Evolutionary conservation across 2,113 vertebrate genomes (phyloP).

Genomic region (Micronisus gabar): DNA sequence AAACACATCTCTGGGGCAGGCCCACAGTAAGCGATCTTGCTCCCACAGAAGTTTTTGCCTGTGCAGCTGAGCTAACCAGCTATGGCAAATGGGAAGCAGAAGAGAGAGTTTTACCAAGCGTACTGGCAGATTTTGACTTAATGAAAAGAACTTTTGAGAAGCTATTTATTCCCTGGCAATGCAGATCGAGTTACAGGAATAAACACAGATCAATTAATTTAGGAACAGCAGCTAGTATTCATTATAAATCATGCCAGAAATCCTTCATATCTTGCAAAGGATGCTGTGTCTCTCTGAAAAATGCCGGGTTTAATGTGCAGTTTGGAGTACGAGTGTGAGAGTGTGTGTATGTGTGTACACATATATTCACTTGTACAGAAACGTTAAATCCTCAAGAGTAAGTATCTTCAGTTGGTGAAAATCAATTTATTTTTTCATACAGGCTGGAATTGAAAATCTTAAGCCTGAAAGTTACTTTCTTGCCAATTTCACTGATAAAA

Average conservation of each 20-base stretch:
- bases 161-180: background rate
- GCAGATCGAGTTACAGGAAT: background rate
- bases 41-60: background rate
- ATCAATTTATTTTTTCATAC: slow-evolving; percentile 78
- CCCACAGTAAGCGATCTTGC: rapidly evolving
- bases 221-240: background rate
- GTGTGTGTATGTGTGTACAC: background rate
- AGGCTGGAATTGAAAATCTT: slow-evolving; percentile 73
- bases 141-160: slow-evolving; percentile 7
- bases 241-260: background rate
- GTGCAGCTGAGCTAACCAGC: rapidly evolving
- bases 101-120: background rate
- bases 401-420: slow-evolving; percentile 67
- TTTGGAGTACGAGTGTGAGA: background rate
- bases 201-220: slow-evolving; percentile 47
- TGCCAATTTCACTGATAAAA: slow-evolving; percentile 76
- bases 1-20: background rate
- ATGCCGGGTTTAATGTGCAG: background rate
- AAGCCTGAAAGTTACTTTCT: slow-evolving; percentile 71
- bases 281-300: background rate
- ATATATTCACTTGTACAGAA: slow-evolving; percentile 56
- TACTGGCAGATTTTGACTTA: background rate
- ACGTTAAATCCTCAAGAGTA: slow-evolving; percentile 72
- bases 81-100: background rate
- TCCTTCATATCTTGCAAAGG: background rate